phyloP scores from a whole-genome alignment of 2,888 invertebrate genomes.

The Autographa pulchrina region DNA sequence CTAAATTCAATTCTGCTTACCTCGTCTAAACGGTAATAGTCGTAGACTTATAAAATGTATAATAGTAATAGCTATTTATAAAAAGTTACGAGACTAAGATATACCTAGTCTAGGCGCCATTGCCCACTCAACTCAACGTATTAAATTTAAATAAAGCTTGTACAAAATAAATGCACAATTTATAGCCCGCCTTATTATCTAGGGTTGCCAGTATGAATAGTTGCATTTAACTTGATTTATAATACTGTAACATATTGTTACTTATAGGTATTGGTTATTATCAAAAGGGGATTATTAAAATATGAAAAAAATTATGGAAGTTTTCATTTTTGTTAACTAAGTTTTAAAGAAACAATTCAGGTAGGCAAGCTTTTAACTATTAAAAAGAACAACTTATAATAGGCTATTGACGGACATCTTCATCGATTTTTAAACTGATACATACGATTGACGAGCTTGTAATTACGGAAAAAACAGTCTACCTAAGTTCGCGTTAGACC shows the following conservation, averaged over 20 bases:
- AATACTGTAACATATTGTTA: constrained; percentile 18
- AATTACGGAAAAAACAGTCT: constrained; percentile 3
- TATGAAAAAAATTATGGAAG: no score
- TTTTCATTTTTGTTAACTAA: no score
- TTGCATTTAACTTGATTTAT: constrained; percentile 2
- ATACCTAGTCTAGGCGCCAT: constrained; percentile 51
- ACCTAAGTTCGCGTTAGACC: constrained; percentile 26
- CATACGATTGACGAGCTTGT: neutral
- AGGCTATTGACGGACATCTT: neutral
- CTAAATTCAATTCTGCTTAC: no score
- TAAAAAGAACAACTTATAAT: neutral
- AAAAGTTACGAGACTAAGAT: constrained; percentile 35
- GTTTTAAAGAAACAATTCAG: neutral
- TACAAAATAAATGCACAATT: constrained; percentile 55
- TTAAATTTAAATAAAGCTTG: constrained; percentile 52
- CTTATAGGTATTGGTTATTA: neutral
- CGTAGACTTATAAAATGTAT: constrained; percentile 43
- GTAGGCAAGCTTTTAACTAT: neutral
- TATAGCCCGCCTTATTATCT: constrained; percentile 40
- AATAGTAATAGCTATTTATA: constrained; percentile 54
- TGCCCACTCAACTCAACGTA: constrained; percentile 41
- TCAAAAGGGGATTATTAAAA: no score
- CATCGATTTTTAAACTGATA: neutral
- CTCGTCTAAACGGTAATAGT: neutral
- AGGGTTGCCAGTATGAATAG: constrained; percentile 16